A percentile compares a stretch with the other conserved stretches of the same genome.
phyloP scores from a whole-genome alignment of 2,113 vertebrate genomes.

The Indicator maculatus region DNA sequence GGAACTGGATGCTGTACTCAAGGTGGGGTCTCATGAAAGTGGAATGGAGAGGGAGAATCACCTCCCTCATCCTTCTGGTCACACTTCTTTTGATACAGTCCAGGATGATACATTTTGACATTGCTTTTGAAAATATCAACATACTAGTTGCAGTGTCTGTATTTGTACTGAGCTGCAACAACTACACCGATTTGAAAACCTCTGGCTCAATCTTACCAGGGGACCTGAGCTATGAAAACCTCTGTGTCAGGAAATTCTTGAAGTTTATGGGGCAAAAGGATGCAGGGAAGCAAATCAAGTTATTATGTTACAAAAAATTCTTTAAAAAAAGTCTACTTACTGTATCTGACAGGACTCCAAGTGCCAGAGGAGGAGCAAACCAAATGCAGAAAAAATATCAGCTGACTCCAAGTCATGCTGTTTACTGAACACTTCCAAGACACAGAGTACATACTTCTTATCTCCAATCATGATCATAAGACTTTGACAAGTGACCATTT shows the following conservation, averaged over 20 bases:
- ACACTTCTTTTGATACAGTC: not conserved
- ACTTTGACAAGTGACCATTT: not conserved
- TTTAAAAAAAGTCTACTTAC: not conserved
- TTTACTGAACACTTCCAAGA: not conserved
- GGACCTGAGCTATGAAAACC: not conserved
- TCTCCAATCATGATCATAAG: not conserved
- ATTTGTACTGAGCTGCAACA: not conserved
- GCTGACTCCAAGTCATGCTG: fast-evolving
- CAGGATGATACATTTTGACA: not conserved
- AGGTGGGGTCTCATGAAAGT: too few species aligned
- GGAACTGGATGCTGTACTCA: too few species aligned
- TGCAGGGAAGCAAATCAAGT: not conserved
- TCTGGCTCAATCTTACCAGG: not conserved
- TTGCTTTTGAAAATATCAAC: not conserved
- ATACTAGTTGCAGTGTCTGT: not conserved
- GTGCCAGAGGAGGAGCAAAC: not conserved
- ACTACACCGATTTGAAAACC: not conserved
- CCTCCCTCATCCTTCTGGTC: too few species aligned
- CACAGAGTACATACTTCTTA: not conserved
- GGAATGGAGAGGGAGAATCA: too few species aligned
- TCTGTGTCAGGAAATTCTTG: not conserved
- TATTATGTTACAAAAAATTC: not conserved
- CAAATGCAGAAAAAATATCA: not conserved
- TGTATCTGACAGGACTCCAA: not conserved
- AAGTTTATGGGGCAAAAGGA: not conserved